Base-by-base conservation (phyloP, 2,113 vertebrate genomes). In the Chaenocephalus aceratus region DNA sequence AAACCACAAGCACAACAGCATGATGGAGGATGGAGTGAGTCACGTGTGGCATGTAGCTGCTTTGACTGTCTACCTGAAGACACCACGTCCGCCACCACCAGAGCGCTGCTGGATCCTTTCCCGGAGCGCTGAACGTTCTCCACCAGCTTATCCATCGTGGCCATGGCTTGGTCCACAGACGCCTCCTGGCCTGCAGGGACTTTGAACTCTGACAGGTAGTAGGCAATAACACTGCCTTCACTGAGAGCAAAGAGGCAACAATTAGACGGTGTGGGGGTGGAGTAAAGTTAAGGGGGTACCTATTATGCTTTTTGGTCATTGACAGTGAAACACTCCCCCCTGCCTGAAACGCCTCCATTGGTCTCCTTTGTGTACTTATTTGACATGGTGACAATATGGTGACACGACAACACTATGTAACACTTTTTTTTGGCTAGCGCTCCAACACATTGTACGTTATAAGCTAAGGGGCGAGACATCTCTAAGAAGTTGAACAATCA, bases 141-240 rank as follows among this genome's bases (percentile, higher is more conserved):
- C 46, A 84, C 80, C 0, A 83, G 63, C 3, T 61, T 85, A 8
- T 83, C 80, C 63, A 94, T 34, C 0, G 34, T 0, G 10, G 51
- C 5, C 80, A 95, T 90, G 60, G 80, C 77, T 0, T 0, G 26
- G 84, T 95, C 93, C 3, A 95, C 80, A 0, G 83, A 52, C 0
- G 44, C 74, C 64, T 88, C 86, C 30, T 94, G 92, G 1, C 88
- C 87, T 0, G 0, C 0, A 0, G 95, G 94, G 18, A 96, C 80
- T 0, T 0, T 63, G 73, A 96, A 96, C 90, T 96, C 95, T 0
- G 94, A 95, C 80, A 93, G 71, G 83, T 95, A 95, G 91, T 95
- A 96, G 71, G 94, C 95, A 1, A 96, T 86, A 3, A 96, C 84
- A 41, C 94, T 95, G 64, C 95, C 95, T 77, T 96, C 94, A 70